Conservation (phyloP, 2,888 invertebrate genomes). For the Drosophila bunnanda region DNA sequence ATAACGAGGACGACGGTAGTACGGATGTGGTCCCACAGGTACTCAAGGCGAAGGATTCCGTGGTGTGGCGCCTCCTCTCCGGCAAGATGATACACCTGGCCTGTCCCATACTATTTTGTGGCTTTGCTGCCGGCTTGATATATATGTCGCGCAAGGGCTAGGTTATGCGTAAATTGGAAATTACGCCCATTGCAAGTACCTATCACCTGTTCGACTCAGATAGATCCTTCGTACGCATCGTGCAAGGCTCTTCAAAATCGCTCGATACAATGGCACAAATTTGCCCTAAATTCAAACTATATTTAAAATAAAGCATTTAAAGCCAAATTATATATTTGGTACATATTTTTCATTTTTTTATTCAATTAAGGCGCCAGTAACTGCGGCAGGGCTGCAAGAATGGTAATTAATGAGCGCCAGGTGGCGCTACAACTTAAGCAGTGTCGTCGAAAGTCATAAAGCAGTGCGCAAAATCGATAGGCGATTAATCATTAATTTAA, state of each 20-base stretch:
- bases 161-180: background rate
- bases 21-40: background rate
- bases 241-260: slow-evolving; percentile 29
- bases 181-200: background rate
- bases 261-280: slow-evolving; percentile 16
- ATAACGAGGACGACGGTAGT: background rate
- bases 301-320: slow-evolving; percentile 37
- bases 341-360: background rate
- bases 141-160: slow-evolving; percentile 64
- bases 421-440: background rate
- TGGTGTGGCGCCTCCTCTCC: slow-evolving; percentile 40
- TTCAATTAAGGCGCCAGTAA: slow-evolving; percentile 4
- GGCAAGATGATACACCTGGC: slow-evolving; percentile 45
- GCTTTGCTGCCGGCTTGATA: slow-evolving; percentile 62
- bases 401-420: background rate
- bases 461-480: background rate
- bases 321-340: background rate
- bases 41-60: slow-evolving; percentile 12
- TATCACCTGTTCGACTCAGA: background rate
- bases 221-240: background rate
- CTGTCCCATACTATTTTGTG: slow-evolving; percentile 60
- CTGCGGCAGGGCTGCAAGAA: too few relatives aligned
- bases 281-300: slow-evolving; percentile 54
- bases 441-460: background rate
- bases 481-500: background rate